These are phyloP conservation scores for Paramormyrops kingsleyae DNA, from an alignment of 2,113 vertebrate species.

Conservation along the genomic window DNA sequence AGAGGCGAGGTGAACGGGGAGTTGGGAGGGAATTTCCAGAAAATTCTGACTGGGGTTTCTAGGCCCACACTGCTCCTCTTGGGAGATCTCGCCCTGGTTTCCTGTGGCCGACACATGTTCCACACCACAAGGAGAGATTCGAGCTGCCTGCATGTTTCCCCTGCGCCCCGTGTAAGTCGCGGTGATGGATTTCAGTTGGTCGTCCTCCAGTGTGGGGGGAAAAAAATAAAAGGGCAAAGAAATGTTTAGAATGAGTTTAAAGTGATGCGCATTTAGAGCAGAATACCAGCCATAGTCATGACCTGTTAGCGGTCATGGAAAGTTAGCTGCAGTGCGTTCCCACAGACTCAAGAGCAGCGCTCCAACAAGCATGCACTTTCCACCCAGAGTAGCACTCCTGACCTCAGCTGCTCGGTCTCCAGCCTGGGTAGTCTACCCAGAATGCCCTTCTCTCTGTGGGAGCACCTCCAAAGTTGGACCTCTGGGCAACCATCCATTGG, in stretches of 20 bases:
- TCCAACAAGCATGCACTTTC: neutral
- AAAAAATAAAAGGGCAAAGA: neutral
- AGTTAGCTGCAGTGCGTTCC: neutral
- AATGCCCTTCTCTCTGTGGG: slow-evolving; percentile 7
- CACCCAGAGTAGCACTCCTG: neutral
- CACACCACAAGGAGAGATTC: neutral
- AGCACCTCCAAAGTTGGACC: neutral
- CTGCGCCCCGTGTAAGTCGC: neutral
- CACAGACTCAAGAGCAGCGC: neutral
- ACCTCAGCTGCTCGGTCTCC: neutral
- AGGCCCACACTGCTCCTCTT: slow-evolving; percentile 2
- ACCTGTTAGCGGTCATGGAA: slow-evolving; percentile 11
- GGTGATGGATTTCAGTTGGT: neutral
- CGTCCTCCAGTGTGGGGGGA: neutral
- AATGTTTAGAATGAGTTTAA: slow-evolving; percentile 9
- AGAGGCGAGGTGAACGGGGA: neutral
- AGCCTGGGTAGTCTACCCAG: neutral
- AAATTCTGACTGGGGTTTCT: neutral
- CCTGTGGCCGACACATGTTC: neutral
- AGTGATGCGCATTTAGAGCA: neutral
- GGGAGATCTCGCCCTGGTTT: slow-evolving; percentile 27
- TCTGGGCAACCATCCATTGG: slow-evolving; percentile 2
- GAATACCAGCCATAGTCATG: neutral
- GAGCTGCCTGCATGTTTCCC: neutral
- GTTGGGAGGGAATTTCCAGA: neutral